These are phyloP conservation scores for Lycaon pictus DNA, from an alignment of 2,113 vertebrate species.

Conservation along the genomic window DNA sequence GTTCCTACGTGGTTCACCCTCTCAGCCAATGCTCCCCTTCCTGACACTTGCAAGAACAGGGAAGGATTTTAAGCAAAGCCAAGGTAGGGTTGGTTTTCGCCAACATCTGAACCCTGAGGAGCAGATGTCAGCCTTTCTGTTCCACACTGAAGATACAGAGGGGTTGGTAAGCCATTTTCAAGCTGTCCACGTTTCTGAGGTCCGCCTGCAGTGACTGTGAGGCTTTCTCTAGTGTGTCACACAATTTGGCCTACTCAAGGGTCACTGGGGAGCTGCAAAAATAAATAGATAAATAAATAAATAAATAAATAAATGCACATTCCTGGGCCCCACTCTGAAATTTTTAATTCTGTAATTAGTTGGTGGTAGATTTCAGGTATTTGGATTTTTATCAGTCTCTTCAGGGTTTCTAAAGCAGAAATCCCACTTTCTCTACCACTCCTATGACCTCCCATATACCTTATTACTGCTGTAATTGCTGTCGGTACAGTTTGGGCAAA, in stretches of 20 bases:
- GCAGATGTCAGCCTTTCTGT: not conserved
- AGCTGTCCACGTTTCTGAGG: rapidly evolving
- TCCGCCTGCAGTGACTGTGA: rapidly evolving
- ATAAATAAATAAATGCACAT: not conserved
- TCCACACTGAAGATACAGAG: not conserved
- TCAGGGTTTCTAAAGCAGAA: not conserved
- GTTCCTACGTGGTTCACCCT: not conserved
- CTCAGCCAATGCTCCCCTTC: not conserved
- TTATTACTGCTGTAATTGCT: not conserved
- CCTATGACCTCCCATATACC: not conserved
- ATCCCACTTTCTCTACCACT: not conserved
- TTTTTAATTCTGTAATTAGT: not conserved
- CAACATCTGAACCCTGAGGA: not conserved
- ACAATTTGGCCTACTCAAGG: not conserved
- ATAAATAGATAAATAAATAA: no score
- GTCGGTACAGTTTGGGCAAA: not conserved
- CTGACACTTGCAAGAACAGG: not conserved
- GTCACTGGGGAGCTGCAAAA: rapidly evolving
- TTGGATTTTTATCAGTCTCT: not conserved
- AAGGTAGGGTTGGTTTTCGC: not conserved
- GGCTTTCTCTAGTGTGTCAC: not conserved
- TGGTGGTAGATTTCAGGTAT: not conserved
- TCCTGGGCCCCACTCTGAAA: not conserved
- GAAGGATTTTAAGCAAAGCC: not conserved
- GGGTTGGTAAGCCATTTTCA: not conserved